phyloP scores from a whole-genome alignment of 2,113 vertebrate genomes.

The Proteles cristata region DNA sequence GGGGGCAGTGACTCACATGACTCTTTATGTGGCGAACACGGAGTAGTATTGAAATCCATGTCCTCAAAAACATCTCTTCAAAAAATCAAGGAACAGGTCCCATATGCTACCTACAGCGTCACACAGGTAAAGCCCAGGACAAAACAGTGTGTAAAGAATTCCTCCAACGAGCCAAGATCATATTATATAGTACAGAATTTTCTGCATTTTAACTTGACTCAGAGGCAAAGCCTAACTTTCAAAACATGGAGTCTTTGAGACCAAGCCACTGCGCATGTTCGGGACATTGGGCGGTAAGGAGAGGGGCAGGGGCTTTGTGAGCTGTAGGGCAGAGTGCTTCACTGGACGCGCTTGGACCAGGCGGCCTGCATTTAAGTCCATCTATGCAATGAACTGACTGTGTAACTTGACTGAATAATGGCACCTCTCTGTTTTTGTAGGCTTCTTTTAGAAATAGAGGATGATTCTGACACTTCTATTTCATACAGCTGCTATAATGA shows the following conservation, averaged over 20 bases:
- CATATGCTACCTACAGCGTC: background rate
- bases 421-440: background rate
- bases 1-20: slow-evolving; percentile 41
- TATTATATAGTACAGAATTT: background rate
- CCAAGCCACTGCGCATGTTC: rapidly evolving
- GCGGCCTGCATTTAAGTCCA: background rate
- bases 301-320: too few species aligned
- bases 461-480: background rate
- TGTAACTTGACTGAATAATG: background rate
- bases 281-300: background rate
- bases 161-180: background rate
- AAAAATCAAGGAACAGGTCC: slow-evolving; percentile 28
- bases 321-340: background rate
- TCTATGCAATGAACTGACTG: background rate
- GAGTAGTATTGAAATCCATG: slow-evolving; percentile 25
- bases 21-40: slow-evolving; percentile 29
- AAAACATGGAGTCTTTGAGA: background rate
- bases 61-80: slow-evolving; percentile 20
- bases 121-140: background rate
- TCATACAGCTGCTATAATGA: background rate
- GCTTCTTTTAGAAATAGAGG: background rate
- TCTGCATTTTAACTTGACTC: background rate
- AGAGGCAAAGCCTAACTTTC: background rate
- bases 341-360: background rate
- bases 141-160: background rate